Conservation (phyloP, 2,113 vertebrate genomes). For the Thermophis baileyi region DNA sequence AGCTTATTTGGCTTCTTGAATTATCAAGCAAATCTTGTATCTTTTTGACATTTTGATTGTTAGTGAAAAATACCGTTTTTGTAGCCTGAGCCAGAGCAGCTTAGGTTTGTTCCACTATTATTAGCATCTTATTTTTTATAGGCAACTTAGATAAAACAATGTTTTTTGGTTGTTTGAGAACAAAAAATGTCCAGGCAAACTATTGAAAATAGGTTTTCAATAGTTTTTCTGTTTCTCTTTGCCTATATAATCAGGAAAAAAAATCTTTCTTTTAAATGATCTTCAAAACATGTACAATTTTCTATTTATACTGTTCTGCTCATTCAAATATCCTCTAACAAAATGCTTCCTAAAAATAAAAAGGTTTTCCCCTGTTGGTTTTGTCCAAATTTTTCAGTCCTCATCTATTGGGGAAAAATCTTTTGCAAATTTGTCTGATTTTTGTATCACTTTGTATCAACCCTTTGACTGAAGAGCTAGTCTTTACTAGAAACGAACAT, state of each 20-base stretch:
- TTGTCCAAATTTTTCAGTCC: neutral
- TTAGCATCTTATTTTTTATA: neutral
- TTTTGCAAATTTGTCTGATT: neutral
- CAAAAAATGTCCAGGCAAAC: neutral
- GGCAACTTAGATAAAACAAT: neutral
- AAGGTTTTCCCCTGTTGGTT: neutral
- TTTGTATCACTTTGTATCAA: neutral
- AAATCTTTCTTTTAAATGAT: neutral
- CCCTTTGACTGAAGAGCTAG: neutral
- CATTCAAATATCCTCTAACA: neutral
- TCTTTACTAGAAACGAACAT: neutral
- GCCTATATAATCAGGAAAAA: neutral
- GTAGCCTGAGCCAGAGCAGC: neutral
- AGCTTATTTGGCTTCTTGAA: neutral
- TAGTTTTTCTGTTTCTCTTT: neutral
- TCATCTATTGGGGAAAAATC: neutral
- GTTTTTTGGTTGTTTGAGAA: neutral
- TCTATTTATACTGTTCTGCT: neutral
- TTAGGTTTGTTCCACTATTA: neutral
- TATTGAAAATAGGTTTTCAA: neutral
- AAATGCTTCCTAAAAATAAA: neutral
- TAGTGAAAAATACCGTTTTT: neutral
- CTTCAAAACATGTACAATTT: neutral
- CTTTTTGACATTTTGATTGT: neutral
- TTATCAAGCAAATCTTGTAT: neutral